Conservation (phyloP, 2,113 vertebrate species). For the Centropus bengalensis region DNA sequence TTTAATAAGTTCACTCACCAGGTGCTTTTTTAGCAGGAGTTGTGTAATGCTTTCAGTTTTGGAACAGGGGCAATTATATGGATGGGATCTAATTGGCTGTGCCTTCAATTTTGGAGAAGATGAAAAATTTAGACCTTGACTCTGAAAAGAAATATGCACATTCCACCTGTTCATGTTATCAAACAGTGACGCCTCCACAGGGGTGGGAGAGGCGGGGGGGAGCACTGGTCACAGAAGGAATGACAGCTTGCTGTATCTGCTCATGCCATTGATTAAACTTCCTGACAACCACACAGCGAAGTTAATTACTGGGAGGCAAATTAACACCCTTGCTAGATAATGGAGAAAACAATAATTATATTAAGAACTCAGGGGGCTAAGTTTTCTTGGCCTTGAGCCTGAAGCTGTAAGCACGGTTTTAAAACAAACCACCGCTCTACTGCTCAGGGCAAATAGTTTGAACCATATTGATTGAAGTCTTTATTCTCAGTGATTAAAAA, state of each 20-base stretch:
- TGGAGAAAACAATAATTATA: conserved; percentile 76
- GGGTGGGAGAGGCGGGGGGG: background rate
- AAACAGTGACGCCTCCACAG: conserved; percentile 55
- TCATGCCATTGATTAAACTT: conserved; percentile 72
- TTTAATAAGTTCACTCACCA: conserved; percentile 73
- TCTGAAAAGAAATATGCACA: conserved; percentile 23
- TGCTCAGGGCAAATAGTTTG: conserved; percentile 38
- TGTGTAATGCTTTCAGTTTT: conserved; percentile 65
- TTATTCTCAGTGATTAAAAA: conserved; percentile 65
- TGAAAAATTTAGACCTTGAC: conserved; percentile 34
- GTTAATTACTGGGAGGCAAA: conserved; percentile 73
- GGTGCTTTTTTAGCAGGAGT: conserved; percentile 70
- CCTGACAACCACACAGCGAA: conserved; percentile 68
- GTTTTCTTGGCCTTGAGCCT: conserved; percentile 62
- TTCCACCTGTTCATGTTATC: conserved; percentile 68
- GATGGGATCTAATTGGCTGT: conserved; percentile 12
- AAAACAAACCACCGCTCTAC: background rate
- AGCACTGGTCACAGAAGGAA: conserved; percentile 10
- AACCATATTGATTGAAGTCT: conserved; percentile 59
- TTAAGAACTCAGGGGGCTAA: conserved; percentile 52
- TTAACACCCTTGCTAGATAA: conserved; percentile 76
- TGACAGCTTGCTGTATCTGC: conserved; percentile 44
- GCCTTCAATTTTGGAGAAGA: conserved; percentile 40
- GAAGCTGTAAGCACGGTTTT: conserved; percentile 7
- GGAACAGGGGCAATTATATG: conserved; percentile 56